Base-by-base conservation (phyloP, 2,888 invertebrate genomes). In the Eulithis prunata region DNA sequence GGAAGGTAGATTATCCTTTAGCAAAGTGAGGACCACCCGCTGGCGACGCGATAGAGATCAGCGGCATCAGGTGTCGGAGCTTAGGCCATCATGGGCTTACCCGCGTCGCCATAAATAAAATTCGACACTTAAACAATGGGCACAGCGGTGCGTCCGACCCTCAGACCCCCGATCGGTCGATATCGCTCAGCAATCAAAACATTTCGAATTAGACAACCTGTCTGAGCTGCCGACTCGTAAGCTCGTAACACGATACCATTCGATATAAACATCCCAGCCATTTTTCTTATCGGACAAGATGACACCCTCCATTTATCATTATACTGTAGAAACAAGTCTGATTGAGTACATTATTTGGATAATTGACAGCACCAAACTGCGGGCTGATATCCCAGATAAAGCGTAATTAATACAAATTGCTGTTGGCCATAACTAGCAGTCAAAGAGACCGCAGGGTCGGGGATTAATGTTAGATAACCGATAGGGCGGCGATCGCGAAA, bases 111-210 rank as follows among this genome's bases (percentile, higher is more conserved):
- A 82, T 90, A 86, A 90, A 90, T 88, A 87, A 85, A 85, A 85
- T 85, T 89, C 88, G 90, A 90, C 89, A 83, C 80, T 80, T 81
- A 85, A 83, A 90, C 90, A 91, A 90, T 90, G 82, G 84, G 69
- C 70, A 64, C 73, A 59, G 70, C 68, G 76, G 78, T 72, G 72
- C 75, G 78, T 78, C 78, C 81, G 81, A 77, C 79, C 81, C 80
- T 81, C 76, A 70, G 84, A 75, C 76, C 78, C 78, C 76, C 69
- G 78, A 86, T 88, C 80, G 66, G 62, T 52, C 75, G 89, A 88
- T 89, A 87, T 74, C 71, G 70, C 64, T 76, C 71, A 69, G 69
- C 77, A 76, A 83, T 86, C 86, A 84, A 79, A 85, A 84, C 80
- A 81, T 77, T 78, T 77, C 73, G 71, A 73, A 80, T 81, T 78